A percentile compares a stretch with the other conserved stretches of the same genome.
Conservation (phyloP, 2,797 vertebrate genomes). For the Lepus oiostolus region DNA sequence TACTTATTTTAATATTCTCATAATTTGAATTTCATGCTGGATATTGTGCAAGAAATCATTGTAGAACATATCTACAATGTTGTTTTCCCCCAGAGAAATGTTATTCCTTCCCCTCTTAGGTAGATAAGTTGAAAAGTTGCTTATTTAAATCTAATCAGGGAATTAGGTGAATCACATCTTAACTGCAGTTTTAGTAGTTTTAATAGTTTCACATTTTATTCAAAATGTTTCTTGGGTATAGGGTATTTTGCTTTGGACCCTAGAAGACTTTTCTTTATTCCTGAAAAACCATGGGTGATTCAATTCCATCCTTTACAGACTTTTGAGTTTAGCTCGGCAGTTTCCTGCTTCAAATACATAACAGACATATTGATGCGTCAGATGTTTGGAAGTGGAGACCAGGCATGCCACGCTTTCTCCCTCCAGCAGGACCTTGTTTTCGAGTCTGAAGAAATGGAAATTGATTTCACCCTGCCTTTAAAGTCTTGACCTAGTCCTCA, state of each 20-base stretch:
- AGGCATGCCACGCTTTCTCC: neutral
- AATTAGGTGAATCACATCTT: neutral
- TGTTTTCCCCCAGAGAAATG: neutral
- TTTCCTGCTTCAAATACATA: neutral
- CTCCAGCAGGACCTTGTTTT: neutral
- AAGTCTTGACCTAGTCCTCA: neutral
- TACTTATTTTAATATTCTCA: neutral
- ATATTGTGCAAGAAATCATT: neutral
- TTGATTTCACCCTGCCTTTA: neutral
- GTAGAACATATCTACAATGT: neutral
- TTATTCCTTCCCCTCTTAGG: neutral
- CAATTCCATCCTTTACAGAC: neutral
- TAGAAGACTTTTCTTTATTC: neutral
- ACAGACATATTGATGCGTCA: neutral
- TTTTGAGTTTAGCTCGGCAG: neutral
- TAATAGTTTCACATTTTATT: neutral
- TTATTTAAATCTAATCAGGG: neutral
- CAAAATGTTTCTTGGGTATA: neutral
- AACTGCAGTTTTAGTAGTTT: neutral
- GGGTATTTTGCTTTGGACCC: neutral
- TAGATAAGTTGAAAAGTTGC: neutral
- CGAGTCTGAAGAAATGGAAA: neutral
- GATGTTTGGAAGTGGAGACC: slow-evolving; percentile 23
- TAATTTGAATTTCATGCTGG: neutral
- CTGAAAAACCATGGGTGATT: neutral